Evolutionary conservation across 2,797 vertebrate genomes (phyloP), one percentile per base, ranked within the genome.

Genomic region (Gambelia wislizenii): DNA sequence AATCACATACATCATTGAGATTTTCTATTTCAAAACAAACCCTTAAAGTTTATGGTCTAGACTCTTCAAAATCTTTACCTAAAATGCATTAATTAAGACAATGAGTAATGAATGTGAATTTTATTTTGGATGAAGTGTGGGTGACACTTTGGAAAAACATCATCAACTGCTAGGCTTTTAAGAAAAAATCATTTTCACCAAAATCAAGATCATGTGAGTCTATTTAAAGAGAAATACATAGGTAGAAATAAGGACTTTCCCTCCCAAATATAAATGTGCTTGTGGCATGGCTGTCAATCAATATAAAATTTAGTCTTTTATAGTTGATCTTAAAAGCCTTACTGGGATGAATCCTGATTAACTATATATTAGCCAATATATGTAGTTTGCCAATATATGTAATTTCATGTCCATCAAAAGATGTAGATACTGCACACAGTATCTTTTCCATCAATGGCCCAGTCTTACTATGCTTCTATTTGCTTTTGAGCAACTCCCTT

Each of bases 401-500:
- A 90, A 54, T 36, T 91, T 91, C 74, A 83, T 93, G 91, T 93
- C 89, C 13, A 52, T 2, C n/a, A 52, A 52, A 13, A 52, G 59
- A 49, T 59, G 9, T 42, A n/a, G 27, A 39, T 77, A 89, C n/a
- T 83, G 91, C 82, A 91, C 91, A 92, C 83, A 94, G 90, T 94
- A 95, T 95, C 59, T 92, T 93, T 95, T n/a, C n/a, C 88, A 95
- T 69, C 75, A 83, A 78, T 75, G 94, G 77, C 30, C 4, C 20
- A 80, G 44, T 52, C 20, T 64, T 70, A 42, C 2, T 77, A 27
- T 69, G 25, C 25, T 39, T 77, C 18, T 18, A 39, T 61, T 42
- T 77, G 16, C n/a, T 49, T 59, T 70, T n/a, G 10, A 56, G 69
- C 30, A 74, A 59, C 25, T 79, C 14, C 22, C 59, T n/a, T 59